These are phyloP conservation scores for Bradypodion ventrale DNA, from an alignment of 2,797 vertebrate species.

Conservation along the genomic window DNA sequence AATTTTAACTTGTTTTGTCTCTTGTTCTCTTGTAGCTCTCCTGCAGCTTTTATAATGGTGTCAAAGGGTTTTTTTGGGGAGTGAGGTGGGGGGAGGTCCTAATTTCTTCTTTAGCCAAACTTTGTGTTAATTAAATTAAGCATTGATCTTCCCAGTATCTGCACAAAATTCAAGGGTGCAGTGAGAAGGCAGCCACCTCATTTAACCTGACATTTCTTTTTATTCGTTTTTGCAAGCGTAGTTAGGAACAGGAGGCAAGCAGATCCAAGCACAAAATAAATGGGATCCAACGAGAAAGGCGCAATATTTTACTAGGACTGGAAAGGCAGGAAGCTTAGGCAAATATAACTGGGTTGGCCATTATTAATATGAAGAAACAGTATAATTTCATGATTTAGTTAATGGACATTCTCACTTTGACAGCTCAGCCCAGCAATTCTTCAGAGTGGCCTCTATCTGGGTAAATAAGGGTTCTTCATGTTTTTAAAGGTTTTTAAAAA, in stretches of 20 bases:
- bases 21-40: neutral
- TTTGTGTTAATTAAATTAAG: conserved; percentile 50
- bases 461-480: neutral
- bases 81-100: conserved; percentile 10
- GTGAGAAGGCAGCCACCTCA: neutral
- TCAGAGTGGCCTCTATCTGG: conserved; percentile 44
- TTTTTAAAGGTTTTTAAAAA: neutral
- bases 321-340: neutral
- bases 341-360: neutral
- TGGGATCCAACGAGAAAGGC: neutral
- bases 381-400: conserved; percentile 1
- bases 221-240: conserved; percentile 29
- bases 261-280: conserved; percentile 30
- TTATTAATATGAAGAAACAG: conserved; percentile 27
- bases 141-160: conserved; percentile 37
- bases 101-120: neutral
- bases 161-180: neutral
- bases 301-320: neutral
- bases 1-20: neutral
- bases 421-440: conserved; percentile 17
- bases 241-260: conserved; percentile 13
- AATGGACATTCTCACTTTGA: conserved; percentile 40
- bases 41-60: neutral
- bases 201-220: conserved; percentile 44
- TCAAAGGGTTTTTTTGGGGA: too few species aligned